Evolutionary conservation across 2,797 vertebrate species (phyloP).

Genomic region (Podargus strigoides): DNA sequence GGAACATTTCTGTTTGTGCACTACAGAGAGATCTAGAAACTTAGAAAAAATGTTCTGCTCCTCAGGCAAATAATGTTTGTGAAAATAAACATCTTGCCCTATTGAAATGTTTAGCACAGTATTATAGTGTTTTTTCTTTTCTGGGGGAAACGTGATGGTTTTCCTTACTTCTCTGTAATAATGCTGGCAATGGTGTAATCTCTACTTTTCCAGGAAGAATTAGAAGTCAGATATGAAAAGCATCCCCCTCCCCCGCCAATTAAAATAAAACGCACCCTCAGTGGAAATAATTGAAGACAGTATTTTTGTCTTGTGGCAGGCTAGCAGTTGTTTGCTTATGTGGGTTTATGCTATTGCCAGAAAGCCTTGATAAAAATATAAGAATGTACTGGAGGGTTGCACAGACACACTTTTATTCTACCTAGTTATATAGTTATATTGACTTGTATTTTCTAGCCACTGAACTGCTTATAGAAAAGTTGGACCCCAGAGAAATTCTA

Average conservation of each 20-base stretch:
- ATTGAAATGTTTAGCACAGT: background rate
- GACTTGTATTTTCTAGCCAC: background rate
- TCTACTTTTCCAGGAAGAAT: background rate
- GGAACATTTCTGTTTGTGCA: background rate
- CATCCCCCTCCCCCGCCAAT: background rate
- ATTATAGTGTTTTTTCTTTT: background rate
- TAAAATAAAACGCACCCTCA: conserved; percentile 31
- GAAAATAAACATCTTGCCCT: background rate
- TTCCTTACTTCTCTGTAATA: background rate
- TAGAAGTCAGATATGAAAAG: conserved; percentile 15
- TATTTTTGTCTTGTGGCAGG: conserved; percentile 30
- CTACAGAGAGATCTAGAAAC: background rate
- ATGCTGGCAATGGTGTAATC: background rate
- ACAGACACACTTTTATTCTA: background rate
- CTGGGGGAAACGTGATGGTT: background rate
- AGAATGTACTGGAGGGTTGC: background rate
- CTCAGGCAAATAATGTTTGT: background rate
- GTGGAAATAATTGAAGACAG: conserved; percentile 26
- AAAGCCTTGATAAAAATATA: conserved; percentile 37
- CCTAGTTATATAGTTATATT: background rate
- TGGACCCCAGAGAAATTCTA: background rate
- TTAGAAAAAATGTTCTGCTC: background rate
- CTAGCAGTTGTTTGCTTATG: conserved; percentile 5
- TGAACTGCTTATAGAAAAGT: background rate
- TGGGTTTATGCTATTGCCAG: conserved; percentile 28